Evolutionary conservation across 2,797 vertebrate species (phyloP).

Genomic region (Gymnoscopelus braueri): DNA sequence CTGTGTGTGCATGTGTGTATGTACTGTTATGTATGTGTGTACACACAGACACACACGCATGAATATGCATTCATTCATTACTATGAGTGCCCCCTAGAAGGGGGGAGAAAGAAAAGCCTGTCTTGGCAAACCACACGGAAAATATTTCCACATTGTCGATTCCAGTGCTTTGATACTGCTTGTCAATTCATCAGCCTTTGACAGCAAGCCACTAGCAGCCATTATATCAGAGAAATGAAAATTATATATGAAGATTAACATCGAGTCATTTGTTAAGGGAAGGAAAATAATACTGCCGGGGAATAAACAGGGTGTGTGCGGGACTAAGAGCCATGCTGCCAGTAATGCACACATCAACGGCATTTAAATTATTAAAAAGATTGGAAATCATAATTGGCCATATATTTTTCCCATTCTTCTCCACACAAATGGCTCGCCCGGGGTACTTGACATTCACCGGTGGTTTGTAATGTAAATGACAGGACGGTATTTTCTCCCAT

Average conservation of each 20-base stretch:
- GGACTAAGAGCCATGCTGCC: slow-evolving; percentile 73
- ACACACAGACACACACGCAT: slow-evolving; percentile 43
- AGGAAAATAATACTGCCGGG: slow-evolving; percentile 70
- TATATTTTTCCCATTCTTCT: slow-evolving; percentile 89
- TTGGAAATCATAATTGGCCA: slow-evolving; percentile 91
- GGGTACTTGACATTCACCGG: slow-evolving; percentile 94
- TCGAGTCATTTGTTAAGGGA: slow-evolving; percentile 80
- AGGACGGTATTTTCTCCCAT: slow-evolving; percentile 90
- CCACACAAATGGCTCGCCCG: slow-evolving; percentile 82
- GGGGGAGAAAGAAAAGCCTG: slow-evolving; percentile 35
- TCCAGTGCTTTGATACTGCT: slow-evolving; percentile 73
- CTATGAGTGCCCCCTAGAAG: slow-evolving; percentile 61
- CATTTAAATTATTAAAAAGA: slow-evolving; percentile 88
- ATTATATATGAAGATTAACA: slow-evolving; percentile 85
- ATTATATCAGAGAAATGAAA: slow-evolving; percentile 82
- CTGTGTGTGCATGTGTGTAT: slow-evolving; percentile 43
- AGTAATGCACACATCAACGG: slow-evolving; percentile 83
- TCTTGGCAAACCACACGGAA: slow-evolving; percentile 56
- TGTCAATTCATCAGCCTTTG: slow-evolving; percentile 82
- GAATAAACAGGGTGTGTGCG: slow-evolving; percentile 62
- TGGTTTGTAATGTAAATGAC: slow-evolving; percentile 99
- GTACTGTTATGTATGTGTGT: slow-evolving; percentile 30
- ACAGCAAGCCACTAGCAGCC: slow-evolving; percentile 80
- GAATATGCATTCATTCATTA: slow-evolving; percentile 78
- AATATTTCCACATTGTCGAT: slow-evolving; percentile 74